These are phyloP conservation scores for Bubalus kerabau DNA, from an alignment of 2,113 vertebrate genomes.

Conservation along the genomic window DNA sequence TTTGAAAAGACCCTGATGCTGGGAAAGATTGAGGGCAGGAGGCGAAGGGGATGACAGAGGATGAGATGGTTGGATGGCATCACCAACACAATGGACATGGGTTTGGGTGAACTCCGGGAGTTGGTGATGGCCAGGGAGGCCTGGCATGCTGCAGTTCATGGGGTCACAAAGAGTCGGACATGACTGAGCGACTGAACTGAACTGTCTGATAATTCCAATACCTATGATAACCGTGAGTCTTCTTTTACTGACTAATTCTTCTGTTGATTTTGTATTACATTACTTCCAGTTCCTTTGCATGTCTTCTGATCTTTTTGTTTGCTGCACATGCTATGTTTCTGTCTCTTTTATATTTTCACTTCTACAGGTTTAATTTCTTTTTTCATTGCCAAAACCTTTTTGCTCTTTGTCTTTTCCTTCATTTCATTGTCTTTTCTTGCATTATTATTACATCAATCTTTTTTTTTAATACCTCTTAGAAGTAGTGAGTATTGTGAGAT, in stretches of 20 bases:
- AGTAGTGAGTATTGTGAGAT: background rate
- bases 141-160: no score
- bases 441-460: background rate
- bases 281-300: background rate
- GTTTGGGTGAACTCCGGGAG: no score
- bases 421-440: background rate
- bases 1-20: no score
- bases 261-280: background rate
- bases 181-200: no score
- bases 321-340: background rate
- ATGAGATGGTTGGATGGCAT: no score
- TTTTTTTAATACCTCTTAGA: background rate
- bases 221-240: background rate
- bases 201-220: background rate
- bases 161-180: no score
- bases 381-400: background rate
- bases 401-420: background rate
- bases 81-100: no score
- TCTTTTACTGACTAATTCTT: background rate
- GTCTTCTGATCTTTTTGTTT: background rate
- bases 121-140: no score
- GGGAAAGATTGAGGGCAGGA: no score
- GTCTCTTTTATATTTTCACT: background rate
- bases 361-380: background rate
- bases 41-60: no score